A percentile compares a stretch with the other conserved stretches of the same genome.
Evolutionary conservation across 37 sponge, comb jelly and placozoan species (phyloP).

Genomic region (Ianthella basta): DNA sequence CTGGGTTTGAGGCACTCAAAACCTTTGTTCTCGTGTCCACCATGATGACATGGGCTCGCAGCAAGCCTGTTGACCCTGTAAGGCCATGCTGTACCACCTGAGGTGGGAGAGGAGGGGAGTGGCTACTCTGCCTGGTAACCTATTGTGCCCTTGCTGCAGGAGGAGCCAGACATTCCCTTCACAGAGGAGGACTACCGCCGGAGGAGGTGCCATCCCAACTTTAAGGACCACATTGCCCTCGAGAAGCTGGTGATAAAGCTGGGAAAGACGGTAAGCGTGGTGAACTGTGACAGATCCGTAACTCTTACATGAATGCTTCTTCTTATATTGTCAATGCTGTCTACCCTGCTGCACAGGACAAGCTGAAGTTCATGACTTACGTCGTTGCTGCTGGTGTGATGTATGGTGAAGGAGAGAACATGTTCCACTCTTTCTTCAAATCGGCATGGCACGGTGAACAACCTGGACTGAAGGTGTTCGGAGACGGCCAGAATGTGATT

Average conservation of each 20-base stretch:
- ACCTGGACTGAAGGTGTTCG: slow-evolving; percentile 73
- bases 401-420: slow-evolving; percentile 87
- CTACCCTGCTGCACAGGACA: slow-evolving; percentile 67
- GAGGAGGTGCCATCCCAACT: slow-evolving; percentile 92
- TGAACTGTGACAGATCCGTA: neutral
- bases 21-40: slow-evolving; percentile 92
- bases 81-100: neutral
- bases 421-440: slow-evolving; percentile 92
- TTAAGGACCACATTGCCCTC: slow-evolving; percentile 76
- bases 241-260: slow-evolving; percentile 94
- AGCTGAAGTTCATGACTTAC: slow-evolving; percentile 82
- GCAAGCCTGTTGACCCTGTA: slow-evolving; percentile 91
- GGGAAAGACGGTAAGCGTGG: slow-evolving; percentile 83
- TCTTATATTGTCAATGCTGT: too few species aligned
- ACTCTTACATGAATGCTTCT: too few species aligned
- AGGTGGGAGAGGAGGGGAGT: too few species aligned
- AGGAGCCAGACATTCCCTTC: slow-evolving; percentile 93
- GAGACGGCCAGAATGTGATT: slow-evolving; percentile 87
- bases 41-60: slow-evolving; percentile 92
- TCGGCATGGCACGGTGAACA: slow-evolving; percentile 85
- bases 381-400: slow-evolving; percentile 86
- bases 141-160: slow-evolving; percentile 74
- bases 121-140: neutral
- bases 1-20: slow-evolving; percentile 68
- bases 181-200: slow-evolving; percentile 96